Base-by-base conservation (phyloP, 2,797 vertebrate genomes). In the Tragopan temminckii region DNA sequence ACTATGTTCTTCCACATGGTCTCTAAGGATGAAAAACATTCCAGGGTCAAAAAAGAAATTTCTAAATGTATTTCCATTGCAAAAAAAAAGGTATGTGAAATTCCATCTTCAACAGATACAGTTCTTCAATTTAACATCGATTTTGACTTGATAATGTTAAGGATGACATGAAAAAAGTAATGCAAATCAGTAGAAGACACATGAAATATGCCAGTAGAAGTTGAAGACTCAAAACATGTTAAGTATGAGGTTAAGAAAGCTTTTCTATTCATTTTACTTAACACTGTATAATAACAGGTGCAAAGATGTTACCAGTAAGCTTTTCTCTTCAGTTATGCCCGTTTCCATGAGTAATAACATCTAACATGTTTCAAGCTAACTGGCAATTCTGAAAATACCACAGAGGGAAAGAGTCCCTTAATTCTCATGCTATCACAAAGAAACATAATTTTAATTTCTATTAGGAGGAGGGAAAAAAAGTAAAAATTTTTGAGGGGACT, bases 41-140 rank as follows among this genome's bases (percentile, higher is more conserved):
- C 91, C 85, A 72, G 58, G 52, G 89, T 84, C 78, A 89, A 61
- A 89, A 89, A 83, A 90, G 80, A 67, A 86, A 89, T 95, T 94
- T 85, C 48, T 50, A 61, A n/a, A n/a, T 15, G 4, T 68, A 66
- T 76, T 87, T 93, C 78, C 52, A 33, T 8, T 74, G 84, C 75
- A 45, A 45, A 23, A 46, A 46, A 46, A 63, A 75, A 68, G 72
- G 81, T 25, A 55, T 10, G 5, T 13, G 50, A 75, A 70, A 11
- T 31, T 91, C 71, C 69, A 40, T 29, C 86, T 80, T 81, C 45
- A 25, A 27, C 1, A 93, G 67, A 52, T 27, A 48, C 29, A 82
- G n/a, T 74, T 82, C n/a, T 78, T 94, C 77, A 82, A 75, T 83
- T 82, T 92, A 86, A 75, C 15, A 2, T 36, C 53, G 24, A 85